Conservation (phyloP, 2,113 vertebrate genomes). For the Progne subis region DNA sequence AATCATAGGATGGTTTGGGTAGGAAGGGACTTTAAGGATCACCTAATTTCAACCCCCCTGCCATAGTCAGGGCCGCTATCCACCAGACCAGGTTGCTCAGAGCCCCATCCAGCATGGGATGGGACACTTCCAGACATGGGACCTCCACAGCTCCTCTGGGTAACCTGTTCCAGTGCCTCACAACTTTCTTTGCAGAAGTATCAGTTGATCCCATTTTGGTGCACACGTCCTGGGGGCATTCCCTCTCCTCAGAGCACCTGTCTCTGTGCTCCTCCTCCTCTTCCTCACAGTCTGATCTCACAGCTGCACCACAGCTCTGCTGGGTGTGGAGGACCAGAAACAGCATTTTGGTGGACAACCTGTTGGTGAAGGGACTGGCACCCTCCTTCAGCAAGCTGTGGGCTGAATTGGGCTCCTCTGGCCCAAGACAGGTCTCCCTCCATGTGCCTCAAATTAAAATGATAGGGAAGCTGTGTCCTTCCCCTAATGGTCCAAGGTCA, state of each 20-base stretch:
- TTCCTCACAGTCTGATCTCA: background rate
- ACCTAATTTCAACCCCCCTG: background rate
- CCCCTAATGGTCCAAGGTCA: background rate
- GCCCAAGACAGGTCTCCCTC: background rate
- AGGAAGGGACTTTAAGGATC: background rate
- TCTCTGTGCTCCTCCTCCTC: background rate
- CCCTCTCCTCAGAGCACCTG: background rate
- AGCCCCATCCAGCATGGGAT: background rate
- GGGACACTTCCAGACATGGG: background rate
- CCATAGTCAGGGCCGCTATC: background rate
- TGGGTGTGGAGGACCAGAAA: background rate
- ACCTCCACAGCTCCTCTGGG: background rate
- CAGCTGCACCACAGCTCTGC: background rate
- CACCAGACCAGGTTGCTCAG: background rate
- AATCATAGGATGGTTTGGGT: background rate
- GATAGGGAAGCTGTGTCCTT: background rate
- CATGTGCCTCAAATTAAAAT: accelerated
- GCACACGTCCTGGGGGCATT: background rate
- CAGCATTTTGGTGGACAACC: background rate
- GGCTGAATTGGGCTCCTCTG: background rate
- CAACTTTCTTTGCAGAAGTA: background rate
- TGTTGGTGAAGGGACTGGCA: background rate
- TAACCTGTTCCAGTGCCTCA: background rate
- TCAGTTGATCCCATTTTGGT: background rate
- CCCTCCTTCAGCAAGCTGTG: accelerated